Conservation (phyloP, 2,113 vertebrate species). For the Catharus bicknelli region DNA sequence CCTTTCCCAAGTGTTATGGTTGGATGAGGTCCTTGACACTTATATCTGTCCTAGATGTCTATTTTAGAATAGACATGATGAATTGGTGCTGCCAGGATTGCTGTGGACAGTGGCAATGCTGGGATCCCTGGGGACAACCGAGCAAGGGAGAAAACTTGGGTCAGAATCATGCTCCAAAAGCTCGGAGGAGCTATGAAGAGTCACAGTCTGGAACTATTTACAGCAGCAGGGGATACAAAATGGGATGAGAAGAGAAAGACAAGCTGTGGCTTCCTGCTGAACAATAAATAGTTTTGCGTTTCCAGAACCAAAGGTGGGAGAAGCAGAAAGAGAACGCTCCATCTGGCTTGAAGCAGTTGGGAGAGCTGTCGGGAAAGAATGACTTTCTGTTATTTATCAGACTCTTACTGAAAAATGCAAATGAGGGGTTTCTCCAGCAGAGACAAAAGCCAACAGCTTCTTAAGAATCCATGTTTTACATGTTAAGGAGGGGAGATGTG, state of each 20-base stretch:
- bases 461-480: not conserved
- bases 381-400: not conserved
- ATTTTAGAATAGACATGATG: not conserved
- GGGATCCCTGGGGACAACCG: not conserved
- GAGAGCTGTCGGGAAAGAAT: not conserved
- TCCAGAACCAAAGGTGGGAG: conserved; percentile 29
- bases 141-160: not conserved
- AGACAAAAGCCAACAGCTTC: not conserved
- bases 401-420: not conserved
- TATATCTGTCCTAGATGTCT: not conserved
- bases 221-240: conserved; percentile 6
- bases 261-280: conserved; percentile 1
- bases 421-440: not conserved
- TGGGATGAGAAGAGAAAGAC: conserved; percentile 22
- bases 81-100: not conserved
- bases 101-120: not conserved
- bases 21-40: not conserved
- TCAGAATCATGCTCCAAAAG: not conserved
- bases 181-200: not conserved
- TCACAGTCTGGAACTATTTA: conserved; percentile 26
- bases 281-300: conserved; percentile 42
- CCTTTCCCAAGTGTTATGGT: not conserved
- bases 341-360: conserved; percentile 37
- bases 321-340: not conserved
- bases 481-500: not conserved